Conservation (phyloP, 1,140 invertebrate species). For the Ladona fulva region DNA sequence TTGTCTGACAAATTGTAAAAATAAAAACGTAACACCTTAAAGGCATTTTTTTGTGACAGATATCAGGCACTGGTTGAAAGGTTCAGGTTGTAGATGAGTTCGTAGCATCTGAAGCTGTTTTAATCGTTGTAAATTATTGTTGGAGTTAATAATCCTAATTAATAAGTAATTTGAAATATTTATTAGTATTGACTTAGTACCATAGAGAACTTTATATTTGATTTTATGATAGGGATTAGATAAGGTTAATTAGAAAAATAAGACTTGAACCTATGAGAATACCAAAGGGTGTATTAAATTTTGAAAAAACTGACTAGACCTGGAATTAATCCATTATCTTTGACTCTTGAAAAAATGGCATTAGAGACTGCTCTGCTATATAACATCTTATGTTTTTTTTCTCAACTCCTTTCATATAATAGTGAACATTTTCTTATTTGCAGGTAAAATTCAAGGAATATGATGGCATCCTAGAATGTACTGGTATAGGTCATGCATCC, state of each 20-base stretch:
- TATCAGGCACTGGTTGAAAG: neutral
- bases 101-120: neutral
- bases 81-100: neutral
- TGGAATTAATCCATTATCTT: neutral
- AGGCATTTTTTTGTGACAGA: neutral
- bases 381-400: too few species aligned
- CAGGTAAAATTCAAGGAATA: neutral
- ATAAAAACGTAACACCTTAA: neutral
- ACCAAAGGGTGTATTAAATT: neutral
- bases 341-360: neutral
- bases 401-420: neutral
- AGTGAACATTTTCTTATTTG: neutral
- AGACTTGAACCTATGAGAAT: neutral
- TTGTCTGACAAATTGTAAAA: neutral
- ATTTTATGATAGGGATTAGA: too few species aligned
- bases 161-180: neutral
- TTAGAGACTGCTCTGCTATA: too few species aligned
- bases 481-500: neutral
- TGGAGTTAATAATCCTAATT: neutral
- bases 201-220: too few species aligned
- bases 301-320: neutral
- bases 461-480: neutral
- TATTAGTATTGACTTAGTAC: neutral
- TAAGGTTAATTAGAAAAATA: too few species aligned
- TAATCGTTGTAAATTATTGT: neutral